Base-by-base conservation (phyloP, 1,140 invertebrate genomes). In the Euwallacea fornicatus region DNA sequence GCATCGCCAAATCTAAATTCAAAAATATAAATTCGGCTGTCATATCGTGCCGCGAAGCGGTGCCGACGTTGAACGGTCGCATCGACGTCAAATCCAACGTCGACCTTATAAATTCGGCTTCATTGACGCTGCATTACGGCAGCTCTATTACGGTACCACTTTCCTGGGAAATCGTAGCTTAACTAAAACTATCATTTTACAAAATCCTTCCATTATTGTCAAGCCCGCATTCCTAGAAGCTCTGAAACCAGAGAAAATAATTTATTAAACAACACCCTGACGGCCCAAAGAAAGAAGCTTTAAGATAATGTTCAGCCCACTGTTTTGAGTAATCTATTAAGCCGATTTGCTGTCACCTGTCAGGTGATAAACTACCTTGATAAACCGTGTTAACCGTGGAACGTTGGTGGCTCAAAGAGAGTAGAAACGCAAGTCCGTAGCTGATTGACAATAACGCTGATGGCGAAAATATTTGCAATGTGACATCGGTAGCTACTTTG, bases 301-400 rank as follows among this genome's bases (percentile, higher is more conserved):
- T 65, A 67, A 67, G 65, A 58, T 67, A 67, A 59, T 67, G 65
- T 42, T 58, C 65, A 44, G 59, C 65, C 65, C 65, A 67, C 54
- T 59, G 65, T 67, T 67, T 67, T 67, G 65, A 59, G 54, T 67
- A 67, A 67, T 67, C 65, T 67, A 67, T 67, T 67, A 67, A 67
- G 65, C 65, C 11, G 56, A 42, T 46, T 67, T 42, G 42, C 65
- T 67, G 65, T 67, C 65, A 67, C 65, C 65, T 67, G 65, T 67
- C 54, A 67, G 13, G 42, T 67, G 54, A 66, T 66, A 66, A 66
- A 66, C 56, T 58, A 10, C 13, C 2, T 42, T 13, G 63, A 65
- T 53, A 44, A 67, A 59, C 54, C 42, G 11, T 21, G 43, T 46
- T 9, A 59, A 67, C n/a, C n/a, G 21, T 10, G 21, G 8, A 15